phyloP scores from a whole-genome alignment of 2,888 invertebrate genomes.

The Scaptomyza reducta region DNA sequence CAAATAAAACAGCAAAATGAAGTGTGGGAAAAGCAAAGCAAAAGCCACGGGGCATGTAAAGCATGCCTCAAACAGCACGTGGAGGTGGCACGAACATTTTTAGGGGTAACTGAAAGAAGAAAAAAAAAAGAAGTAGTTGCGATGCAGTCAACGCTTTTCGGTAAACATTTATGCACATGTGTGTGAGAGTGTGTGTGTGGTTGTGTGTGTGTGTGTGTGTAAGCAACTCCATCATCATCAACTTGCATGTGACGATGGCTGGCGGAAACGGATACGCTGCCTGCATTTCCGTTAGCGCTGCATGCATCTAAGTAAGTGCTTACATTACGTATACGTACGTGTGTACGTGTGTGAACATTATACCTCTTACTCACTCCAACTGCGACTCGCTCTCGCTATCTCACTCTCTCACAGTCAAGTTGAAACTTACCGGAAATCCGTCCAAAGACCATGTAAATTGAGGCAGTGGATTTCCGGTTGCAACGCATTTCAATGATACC shows the following conservation, averaged over 20 bases:
- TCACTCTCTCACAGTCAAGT: not conserved
- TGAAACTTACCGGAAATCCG: constrained; percentile 90
- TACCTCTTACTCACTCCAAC: not conserved
- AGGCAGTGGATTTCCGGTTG: constrained; percentile 97
- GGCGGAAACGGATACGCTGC: constrained; percentile 71
- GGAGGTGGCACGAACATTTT: not conserved
- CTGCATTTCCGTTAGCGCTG: constrained; percentile 65
- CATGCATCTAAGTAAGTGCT: constrained; percentile 54
- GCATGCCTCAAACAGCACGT: constrained; percentile 19
- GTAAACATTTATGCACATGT: constrained; percentile 61
- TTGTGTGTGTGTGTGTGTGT: constrained; percentile 7
- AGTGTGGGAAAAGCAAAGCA: constrained; percentile 35
- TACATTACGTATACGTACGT: constrained; percentile 15
- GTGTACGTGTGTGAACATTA: constrained; percentile 14
- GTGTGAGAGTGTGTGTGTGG: constrained; percentile 3
- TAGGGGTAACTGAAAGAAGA: not conserved
- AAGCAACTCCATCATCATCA: constrained; percentile 41
- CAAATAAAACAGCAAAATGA: constrained; percentile 27
- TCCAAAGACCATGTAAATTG: constrained; percentile 96
- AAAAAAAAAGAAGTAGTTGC: not conserved
- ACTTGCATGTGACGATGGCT: constrained; percentile 36
- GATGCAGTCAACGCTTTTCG: constrained; percentile 39
- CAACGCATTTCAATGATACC: constrained; percentile 95
- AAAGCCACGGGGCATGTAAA: constrained; percentile 38
- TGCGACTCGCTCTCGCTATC: not conserved